phyloP scores from a whole-genome alignment of 2,797 vertebrate genomes.

The Staurois parvus region DNA sequence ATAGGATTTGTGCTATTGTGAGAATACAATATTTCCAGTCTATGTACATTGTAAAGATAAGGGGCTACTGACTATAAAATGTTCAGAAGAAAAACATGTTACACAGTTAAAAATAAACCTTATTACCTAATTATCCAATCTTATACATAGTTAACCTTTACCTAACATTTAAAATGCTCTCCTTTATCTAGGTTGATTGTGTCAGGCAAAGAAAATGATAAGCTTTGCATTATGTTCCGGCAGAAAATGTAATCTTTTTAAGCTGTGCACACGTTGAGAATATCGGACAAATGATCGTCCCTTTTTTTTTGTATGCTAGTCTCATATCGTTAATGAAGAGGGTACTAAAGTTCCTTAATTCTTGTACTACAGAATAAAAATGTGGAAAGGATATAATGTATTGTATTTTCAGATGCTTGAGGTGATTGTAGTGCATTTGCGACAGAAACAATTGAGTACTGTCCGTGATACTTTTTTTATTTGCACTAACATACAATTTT shows the following conservation, averaged over 20 bases:
- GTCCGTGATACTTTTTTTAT: no score
- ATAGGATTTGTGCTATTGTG: constrained; percentile 17
- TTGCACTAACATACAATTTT: no score
- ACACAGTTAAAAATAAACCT: not conserved
- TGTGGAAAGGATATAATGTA: no score
- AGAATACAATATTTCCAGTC: constrained; percentile 33
- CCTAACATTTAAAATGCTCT: constrained; percentile 32
- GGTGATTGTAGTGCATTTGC: no score
- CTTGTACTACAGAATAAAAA: no score
- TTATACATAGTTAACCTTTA: constrained; percentile 37
- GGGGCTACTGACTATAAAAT: constrained; percentile 31
- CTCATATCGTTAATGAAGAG: no score
- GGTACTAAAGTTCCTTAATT: no score
- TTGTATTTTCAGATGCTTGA: no score
- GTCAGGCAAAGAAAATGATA: constrained; percentile 1
- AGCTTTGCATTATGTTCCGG: not conserved
- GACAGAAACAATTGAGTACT: no score
- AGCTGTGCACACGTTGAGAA: no score
- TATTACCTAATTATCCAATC: not conserved
- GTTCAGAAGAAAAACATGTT: not conserved
- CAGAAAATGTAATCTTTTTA: not conserved
- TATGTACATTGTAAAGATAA: constrained; percentile 54
- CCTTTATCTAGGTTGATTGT: constrained; percentile 10
- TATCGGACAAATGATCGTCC: no score
- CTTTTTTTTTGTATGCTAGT: no score